Evolutionary conservation across 2,888 invertebrate genomes (phyloP).

Genomic region (Abrostola tripartita): DNA sequence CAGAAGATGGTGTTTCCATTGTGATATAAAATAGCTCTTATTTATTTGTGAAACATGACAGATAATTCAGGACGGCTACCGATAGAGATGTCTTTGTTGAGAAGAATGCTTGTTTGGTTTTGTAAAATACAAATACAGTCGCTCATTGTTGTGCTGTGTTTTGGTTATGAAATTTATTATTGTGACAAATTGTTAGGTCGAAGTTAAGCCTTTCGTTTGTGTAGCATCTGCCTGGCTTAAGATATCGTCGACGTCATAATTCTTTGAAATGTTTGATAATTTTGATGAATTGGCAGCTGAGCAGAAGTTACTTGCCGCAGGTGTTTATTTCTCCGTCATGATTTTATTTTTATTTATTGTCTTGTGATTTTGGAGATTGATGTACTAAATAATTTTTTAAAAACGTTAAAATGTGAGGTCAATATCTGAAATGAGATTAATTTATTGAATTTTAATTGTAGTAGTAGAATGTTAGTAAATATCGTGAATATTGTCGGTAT

Average conservation of each 20-base stretch:
- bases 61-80: conserved; percentile 84
- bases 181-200: conserved; percentile 85
- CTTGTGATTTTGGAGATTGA: conserved; percentile 1
- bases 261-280: conserved; percentile 65
- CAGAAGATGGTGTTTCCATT: conserved; percentile 76
- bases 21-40: conserved; percentile 82
- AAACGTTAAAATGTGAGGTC: no score
- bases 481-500: no score
- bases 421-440: no score
- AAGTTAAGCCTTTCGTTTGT: conserved; percentile 79
- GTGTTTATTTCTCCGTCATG: conserved; percentile 38
- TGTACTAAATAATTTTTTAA: no score
- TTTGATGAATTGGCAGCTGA: conserved; percentile 57
- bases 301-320: conserved; percentile 35
- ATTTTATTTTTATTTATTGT: conserved; percentile 32
- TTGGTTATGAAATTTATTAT: conserved; percentile 85
- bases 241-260: conserved; percentile 63
- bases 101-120: conserved; percentile 79
- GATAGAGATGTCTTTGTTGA: conserved; percentile 84
- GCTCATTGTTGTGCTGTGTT: conserved; percentile 78
- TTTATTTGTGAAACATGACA: conserved; percentile 86
- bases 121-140: conserved; percentile 76
- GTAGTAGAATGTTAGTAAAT: no score
- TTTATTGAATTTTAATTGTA: no score
- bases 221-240: conserved; percentile 70